These are phyloP conservation scores for Drosophila prosaltans DNA, from an alignment of 1,140 invertebrate species.

Conservation along the genomic window DNA sequence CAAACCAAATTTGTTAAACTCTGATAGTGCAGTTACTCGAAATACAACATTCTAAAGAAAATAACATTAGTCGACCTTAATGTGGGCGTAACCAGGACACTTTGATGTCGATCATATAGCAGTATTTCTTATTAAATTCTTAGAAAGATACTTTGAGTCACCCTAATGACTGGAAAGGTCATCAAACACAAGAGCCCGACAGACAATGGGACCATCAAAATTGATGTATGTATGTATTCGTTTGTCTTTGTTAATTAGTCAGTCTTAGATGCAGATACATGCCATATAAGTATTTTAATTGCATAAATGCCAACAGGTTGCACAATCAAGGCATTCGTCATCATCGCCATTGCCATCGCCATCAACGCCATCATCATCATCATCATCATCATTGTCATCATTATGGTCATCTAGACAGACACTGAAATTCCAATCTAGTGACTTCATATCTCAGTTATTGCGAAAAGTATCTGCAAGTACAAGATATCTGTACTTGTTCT, in stretches of 20 bases:
- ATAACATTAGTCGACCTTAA: too few relatives aligned
- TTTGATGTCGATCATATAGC: too few relatives aligned
- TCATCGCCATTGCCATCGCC: conserved; percentile 32
- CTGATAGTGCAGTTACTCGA: too few relatives aligned
- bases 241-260: conserved; percentile 3
- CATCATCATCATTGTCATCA: conserved; percentile 48
- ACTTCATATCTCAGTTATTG: conserved; percentile 67
- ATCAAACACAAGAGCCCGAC: conserved; percentile 36
- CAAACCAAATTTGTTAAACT: too few relatives aligned
- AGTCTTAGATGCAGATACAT: neutral
- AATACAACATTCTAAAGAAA: too few relatives aligned
- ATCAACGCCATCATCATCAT: conserved; percentile 45
- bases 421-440: conserved; percentile 75
- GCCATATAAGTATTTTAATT: conserved; percentile 28
- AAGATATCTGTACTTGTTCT: conserved; percentile 45
- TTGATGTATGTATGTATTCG: neutral
- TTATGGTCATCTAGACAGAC: conserved; percentile 38
- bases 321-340: conserved; percentile 10
- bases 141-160: too few relatives aligned
- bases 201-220: neutral
- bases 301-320: conserved; percentile 35
- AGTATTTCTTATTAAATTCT: too few relatives aligned
- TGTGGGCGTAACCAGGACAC: too few relatives aligned
- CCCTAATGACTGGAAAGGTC: conserved; percentile 18
- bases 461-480: conserved; percentile 15